A percentile compares a stretch with the other conserved stretches of the same genome.
phyloP scores from a whole-genome alignment of 2,113 vertebrate genomes.

The Centropus bengalensis region DNA sequence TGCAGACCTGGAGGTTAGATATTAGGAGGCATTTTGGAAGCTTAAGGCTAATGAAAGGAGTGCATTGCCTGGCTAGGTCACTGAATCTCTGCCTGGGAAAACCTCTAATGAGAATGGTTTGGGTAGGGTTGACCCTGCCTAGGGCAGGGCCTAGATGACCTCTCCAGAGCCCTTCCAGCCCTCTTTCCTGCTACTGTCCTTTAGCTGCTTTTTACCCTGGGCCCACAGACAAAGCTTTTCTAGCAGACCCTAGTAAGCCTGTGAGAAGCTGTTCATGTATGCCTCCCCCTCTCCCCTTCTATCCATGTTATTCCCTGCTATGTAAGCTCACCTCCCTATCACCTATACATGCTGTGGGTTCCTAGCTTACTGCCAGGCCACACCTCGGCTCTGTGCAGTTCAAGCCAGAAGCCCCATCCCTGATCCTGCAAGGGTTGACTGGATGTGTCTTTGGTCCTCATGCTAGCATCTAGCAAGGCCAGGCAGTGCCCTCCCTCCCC shows the following conservation, averaged over 20 bases:
- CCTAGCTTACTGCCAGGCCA: not conserved
- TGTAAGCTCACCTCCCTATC: rapidly evolving
- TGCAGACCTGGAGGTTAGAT: not conserved
- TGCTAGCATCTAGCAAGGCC: not conserved
- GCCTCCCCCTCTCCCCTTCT: not conserved
- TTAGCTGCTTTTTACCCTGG: not conserved
- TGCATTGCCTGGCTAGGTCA: not conserved
- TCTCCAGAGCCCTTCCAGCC: not conserved
- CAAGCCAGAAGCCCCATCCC: not conserved
- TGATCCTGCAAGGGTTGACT: not conserved
- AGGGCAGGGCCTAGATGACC: not conserved
- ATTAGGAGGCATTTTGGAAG: not conserved
- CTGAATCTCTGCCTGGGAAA: not conserved
- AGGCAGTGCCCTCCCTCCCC: not conserved
- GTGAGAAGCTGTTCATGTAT: rapidly evolving
- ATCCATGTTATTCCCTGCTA: rapidly evolving
- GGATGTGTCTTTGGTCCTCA: not conserved
- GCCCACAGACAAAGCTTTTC: not conserved
- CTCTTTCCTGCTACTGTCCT: not conserved
- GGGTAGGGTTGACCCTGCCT: not conserved
- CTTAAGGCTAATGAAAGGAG: not conserved
- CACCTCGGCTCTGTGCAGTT: not conserved
- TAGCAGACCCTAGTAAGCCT: not conserved
- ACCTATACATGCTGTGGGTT: rapidly evolving
- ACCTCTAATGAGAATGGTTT: not conserved